Conservation (phyloP, 2,113 vertebrate species). For the Penelope pileata region DNA sequence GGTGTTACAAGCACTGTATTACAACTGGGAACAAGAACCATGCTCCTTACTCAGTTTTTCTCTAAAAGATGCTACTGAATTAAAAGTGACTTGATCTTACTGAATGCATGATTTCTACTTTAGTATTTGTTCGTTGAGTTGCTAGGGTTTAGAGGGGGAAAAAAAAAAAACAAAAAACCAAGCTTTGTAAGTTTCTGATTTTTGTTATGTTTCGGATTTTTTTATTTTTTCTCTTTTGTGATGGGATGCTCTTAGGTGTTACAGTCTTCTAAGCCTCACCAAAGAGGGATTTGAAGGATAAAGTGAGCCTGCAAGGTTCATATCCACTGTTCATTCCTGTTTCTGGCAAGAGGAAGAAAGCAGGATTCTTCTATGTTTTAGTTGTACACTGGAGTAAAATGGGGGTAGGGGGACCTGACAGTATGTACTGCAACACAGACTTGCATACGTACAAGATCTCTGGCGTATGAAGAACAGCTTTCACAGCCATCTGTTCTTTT, state of each 20-base stretch:
- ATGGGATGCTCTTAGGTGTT: not conserved
- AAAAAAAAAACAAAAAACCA: not conserved
- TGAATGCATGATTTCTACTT: not conserved
- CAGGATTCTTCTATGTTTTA: not conserved
- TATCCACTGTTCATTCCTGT: not conserved
- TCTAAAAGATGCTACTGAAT: not conserved
- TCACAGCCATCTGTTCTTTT: constrained; percentile 70
- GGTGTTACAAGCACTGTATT: not conserved
- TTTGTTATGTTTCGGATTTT: not conserved
- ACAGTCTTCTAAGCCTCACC: not conserved
- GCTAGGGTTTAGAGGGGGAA: not conserved
- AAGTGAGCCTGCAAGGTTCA: not conserved
- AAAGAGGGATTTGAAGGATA: not conserved
- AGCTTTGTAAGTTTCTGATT: too few species aligned
- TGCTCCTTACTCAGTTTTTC: not conserved
- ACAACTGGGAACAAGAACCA: not conserved
- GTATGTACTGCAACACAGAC: constrained; percentile 44
- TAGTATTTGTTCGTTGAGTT: not conserved
- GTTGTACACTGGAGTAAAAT: constrained; percentile 25
- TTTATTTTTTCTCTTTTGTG: not conserved
- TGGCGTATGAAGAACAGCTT: constrained; percentile 64
- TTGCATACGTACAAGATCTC: constrained; percentile 47
- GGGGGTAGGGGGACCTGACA: not conserved
- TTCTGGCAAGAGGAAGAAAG: not conserved
- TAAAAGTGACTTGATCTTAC: not conserved